Conservation (phyloP, 1,140 invertebrate species). For the Phymorhynchus buccinoides region DNA sequence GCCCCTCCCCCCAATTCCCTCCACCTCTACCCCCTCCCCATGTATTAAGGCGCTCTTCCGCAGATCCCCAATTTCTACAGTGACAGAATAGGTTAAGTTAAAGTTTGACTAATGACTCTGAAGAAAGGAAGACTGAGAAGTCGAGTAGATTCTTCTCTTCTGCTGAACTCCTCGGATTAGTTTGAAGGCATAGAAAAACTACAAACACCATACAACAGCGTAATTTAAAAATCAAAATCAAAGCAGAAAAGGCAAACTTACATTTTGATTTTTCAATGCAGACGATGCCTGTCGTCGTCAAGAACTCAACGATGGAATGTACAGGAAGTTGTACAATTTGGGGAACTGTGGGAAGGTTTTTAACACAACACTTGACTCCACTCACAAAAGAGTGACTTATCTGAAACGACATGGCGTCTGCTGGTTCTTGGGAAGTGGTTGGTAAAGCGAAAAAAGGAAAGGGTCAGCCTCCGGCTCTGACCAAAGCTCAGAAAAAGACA, state of each 20-base stretch:
- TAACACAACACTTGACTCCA: background rate
- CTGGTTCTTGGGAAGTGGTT: slow-evolving; percentile 64
- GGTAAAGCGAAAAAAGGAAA: slow-evolving; percentile 66
- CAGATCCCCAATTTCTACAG: too few relatives aligned
- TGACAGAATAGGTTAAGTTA: too few relatives aligned
- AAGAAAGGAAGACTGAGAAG: too few relatives aligned
- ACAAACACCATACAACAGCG: background rate
- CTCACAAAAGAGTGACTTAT: slow-evolving; percentile 13
- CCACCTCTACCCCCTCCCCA: too few relatives aligned
- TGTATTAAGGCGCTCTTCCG: too few relatives aligned
- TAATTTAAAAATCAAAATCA: background rate
- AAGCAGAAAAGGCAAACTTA: background rate
- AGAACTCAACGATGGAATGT: slow-evolving; percentile 35
- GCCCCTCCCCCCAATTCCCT: too few relatives aligned
- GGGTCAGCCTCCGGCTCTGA: slow-evolving; percentile 43
- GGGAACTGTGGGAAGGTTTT: slow-evolving; percentile 20
- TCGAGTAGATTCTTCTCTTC: too few relatives aligned
- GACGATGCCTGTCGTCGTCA: slow-evolving; percentile 13
- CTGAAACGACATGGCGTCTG: slow-evolving; percentile 54
- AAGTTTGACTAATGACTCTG: too few relatives aligned
- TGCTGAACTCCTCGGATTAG: too few relatives aligned
- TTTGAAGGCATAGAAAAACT: background rate
- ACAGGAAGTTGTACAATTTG: background rate
- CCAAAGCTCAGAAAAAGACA: slow-evolving; percentile 61
- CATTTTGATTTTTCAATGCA: slow-evolving; percentile 12